phyloP scores from a whole-genome alignment of 2,888 invertebrate species.

The Pomacea canaliculata region DNA sequence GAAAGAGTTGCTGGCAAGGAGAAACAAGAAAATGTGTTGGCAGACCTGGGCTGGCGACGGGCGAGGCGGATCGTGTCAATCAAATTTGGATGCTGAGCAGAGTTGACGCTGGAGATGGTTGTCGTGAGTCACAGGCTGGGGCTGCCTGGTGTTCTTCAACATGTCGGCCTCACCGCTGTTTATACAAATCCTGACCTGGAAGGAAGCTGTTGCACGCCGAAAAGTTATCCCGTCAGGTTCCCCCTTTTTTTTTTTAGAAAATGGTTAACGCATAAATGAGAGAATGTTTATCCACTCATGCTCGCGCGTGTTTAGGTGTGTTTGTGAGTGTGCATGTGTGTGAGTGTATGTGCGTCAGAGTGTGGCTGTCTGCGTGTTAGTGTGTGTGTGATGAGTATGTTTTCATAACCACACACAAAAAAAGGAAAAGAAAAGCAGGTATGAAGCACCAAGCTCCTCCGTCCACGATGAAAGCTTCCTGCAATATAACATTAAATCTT shows the following conservation, averaged over 20 bases:
- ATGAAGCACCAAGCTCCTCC: no score
- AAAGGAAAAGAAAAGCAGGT: no score
- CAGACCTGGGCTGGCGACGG: neutral
- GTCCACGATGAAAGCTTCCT: no score
- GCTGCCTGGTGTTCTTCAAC: neutral
- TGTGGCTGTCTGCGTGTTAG: neutral
- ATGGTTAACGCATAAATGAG: no score
- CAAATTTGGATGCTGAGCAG: slow-evolving; percentile 1
- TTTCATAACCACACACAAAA: no score
- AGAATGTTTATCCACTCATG: neutral
- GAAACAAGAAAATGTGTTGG: slow-evolving; percentile 1
- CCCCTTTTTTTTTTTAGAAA: no score
- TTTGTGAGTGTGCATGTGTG: neutral
- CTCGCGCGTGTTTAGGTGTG: neutral
- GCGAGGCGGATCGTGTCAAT: slow-evolving; percentile 13
- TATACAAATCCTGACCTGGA: neutral
- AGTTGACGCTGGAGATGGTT: neutral
- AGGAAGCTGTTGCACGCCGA: neutral
- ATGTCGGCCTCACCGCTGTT: slow-evolving; percentile 1
- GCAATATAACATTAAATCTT: no score
- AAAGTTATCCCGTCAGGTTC: neutral
- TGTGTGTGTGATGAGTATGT: neutral
- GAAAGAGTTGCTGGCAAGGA: neutral
- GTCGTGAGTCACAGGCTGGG: slow-evolving; percentile 3
- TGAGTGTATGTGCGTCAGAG: neutral